Evolutionary conservation across 2,797 vertebrate genomes (phyloP), one percentile per base, ranked within the genome.

Genomic region (Iguana delicatissima): DNA sequence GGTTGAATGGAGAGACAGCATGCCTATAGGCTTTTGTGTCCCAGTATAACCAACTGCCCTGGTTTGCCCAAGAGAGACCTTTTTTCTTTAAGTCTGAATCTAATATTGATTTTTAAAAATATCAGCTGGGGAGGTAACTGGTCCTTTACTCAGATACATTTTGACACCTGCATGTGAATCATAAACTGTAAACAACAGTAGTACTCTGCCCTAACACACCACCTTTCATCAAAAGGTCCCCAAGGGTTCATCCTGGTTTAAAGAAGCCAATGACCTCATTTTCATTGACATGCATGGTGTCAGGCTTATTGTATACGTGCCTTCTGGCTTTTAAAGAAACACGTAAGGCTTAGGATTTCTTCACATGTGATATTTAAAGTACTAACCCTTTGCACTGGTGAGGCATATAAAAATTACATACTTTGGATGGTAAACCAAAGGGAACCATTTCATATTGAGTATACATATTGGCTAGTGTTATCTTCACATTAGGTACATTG

Each of bases 1-100:
- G 95, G 95, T 94, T 97, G 96, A 97, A 87, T 96, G 96, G 92
- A 96, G 95, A 96, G 94, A 95, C 92, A 96, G 94, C 94, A 90
- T 93, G 84, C 94, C 94, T 85, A 94, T 76, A 94, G 91, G 85
- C 94, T 97, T 97, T 95, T 94, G 94, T 87, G 81, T 96, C 96
- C 92, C 93, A 90, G 35, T 6, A 69, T 94, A 95, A 94, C 93
- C 95, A 96, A 96, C 93, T 95, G 88, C 90, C 88, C 92, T 92
- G 89, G 95, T 94, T 96, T 96, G 88, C 93, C 90, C 92, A 93
- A 91, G 92, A 97, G 88, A 92, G 59, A 85, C 89, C 88, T 92
- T 93, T 46, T 76, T 95, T 95, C 94, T 96, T 94, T 96, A 90
- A 96, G 93, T 92, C 79, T 95, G 79, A 95, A 94, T 91, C 62